A percentile compares a stretch with the other conserved stretches of the same genome.
phyloP scores from a whole-genome alignment of 2,797 vertebrate genomes.

The Apogon talboti region DNA sequence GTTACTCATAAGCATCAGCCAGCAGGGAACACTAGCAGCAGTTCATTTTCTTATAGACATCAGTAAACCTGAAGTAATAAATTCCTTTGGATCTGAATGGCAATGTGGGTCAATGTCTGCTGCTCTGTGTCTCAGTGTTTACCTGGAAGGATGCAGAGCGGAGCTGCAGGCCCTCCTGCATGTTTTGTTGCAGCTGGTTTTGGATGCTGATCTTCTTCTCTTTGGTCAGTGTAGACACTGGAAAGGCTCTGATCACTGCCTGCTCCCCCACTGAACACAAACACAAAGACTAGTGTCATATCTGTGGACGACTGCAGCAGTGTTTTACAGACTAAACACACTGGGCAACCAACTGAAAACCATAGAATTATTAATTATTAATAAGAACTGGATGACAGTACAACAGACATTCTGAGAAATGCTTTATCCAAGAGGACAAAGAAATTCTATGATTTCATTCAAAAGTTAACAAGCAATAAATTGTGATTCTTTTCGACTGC shows the following conservation, averaged over 20 bases:
- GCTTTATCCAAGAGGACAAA: neutral
- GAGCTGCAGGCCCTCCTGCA: constrained; percentile 97
- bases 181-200: constrained; percentile 95
- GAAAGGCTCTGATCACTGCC: constrained; percentile 93
- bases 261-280: constrained; percentile 91
- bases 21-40: too few species aligned
- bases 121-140: constrained; percentile 25
- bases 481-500: too few species aligned
- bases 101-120: too few species aligned
- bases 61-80: too few species aligned
- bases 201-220: constrained; percentile 98
- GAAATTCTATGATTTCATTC: neutral
- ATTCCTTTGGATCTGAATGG: too few species aligned
- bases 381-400: neutral
- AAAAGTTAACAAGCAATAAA: too few species aligned
- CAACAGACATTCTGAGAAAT: neutral
- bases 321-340: constrained; percentile 1
- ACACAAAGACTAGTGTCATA: constrained; percentile 14
- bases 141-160: constrained; percentile 97
- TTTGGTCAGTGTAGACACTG: constrained; percentile 93
- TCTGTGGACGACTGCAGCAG: neutral
- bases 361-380: neutral
- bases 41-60: too few species aligned
- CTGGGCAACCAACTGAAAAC: neutral
- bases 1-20: neutral